Evolutionary conservation across 2,888 invertebrate species (phyloP).

Genomic region (Philhelius pedissequus): DNA sequence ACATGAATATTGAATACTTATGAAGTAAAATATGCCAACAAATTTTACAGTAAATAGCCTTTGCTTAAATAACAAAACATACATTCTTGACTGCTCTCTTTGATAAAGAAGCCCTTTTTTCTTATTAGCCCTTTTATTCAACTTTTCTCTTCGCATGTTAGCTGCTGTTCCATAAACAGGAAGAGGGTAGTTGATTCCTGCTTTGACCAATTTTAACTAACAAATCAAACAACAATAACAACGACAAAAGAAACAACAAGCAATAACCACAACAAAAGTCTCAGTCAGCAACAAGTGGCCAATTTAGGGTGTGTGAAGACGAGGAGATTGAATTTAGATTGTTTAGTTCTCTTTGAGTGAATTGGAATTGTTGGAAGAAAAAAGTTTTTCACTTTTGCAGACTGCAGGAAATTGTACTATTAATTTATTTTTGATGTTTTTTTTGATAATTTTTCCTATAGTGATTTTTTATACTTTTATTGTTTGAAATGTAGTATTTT

Average conservation of each 20-base stretch:
- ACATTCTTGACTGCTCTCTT: conserved; percentile 48
- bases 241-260: background rate
- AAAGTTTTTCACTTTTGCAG: conserved; percentile 13
- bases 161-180: background rate
- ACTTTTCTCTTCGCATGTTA: background rate
- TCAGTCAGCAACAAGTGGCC: conserved; percentile 57
- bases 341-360: conserved; percentile 48
- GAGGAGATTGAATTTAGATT: conserved; percentile 62
- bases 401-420: conserved; percentile 29
- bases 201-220: conserved; percentile 39
- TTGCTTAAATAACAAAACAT: conserved; percentile 26
- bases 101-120: conserved; percentile 12
- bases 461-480: background rate
- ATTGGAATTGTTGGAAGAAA: conserved; percentile 20
- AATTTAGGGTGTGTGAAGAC: conserved; percentile 46
- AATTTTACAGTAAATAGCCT: conserved; percentile 40
- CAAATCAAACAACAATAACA: conserved; percentile 4
- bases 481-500: background rate
- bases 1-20: no score
- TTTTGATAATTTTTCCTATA: conserved; percentile 2
- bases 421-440: conserved; percentile 11
- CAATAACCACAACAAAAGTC: conserved; percentile 29
- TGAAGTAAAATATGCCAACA: background rate
- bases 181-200: conserved; percentile 3
- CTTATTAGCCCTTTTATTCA: background rate